A percentile compares a stretch with the other conserved stretches of the same genome.
Evolutionary conservation across 2,797 vertebrate species (phyloP).

Genomic region (Setipinna tenuifilis): DNA sequence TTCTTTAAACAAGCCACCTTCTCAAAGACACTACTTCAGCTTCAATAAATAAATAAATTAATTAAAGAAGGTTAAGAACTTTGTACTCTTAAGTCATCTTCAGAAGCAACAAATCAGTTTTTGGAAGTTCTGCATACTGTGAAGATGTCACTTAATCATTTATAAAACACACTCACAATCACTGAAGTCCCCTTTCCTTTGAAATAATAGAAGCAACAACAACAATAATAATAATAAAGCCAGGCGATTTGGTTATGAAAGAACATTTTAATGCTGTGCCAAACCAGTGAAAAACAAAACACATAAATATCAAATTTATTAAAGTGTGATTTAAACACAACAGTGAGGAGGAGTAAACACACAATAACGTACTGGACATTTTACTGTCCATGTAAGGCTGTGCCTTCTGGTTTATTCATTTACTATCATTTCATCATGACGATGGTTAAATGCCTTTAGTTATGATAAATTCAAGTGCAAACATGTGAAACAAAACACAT

Average conservation of each 20-base stretch:
- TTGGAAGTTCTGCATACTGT: too few relatives aligned
- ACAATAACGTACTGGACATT: neutral
- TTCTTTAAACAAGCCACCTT: too few relatives aligned
- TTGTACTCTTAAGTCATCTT: too few relatives aligned
- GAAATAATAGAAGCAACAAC: neutral
- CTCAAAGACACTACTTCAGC: too few relatives aligned
- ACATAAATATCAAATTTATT: neutral
- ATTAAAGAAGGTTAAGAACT: too few relatives aligned
- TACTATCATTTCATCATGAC: too few relatives aligned
- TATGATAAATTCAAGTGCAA: conserved; percentile 8
- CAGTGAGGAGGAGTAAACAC: neutral
- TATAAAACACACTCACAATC: neutral
- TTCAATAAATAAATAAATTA: too few relatives aligned
- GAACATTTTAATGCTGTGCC: neutral
- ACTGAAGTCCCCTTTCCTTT: too few relatives aligned
- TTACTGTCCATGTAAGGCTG: neutral
- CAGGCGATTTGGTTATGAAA: neutral
- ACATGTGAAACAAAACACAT: neutral
- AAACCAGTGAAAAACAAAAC: neutral
- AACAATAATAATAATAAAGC: neutral
- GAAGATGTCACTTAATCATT: neutral
- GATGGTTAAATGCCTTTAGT: neutral
- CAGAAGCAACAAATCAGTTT: too few relatives aligned
- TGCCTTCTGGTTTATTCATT: neutral
- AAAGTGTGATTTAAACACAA: neutral